These are phyloP conservation scores for Psittacula echo DNA, from an alignment of 2,797 vertebrate species.

Conservation along the genomic window DNA sequence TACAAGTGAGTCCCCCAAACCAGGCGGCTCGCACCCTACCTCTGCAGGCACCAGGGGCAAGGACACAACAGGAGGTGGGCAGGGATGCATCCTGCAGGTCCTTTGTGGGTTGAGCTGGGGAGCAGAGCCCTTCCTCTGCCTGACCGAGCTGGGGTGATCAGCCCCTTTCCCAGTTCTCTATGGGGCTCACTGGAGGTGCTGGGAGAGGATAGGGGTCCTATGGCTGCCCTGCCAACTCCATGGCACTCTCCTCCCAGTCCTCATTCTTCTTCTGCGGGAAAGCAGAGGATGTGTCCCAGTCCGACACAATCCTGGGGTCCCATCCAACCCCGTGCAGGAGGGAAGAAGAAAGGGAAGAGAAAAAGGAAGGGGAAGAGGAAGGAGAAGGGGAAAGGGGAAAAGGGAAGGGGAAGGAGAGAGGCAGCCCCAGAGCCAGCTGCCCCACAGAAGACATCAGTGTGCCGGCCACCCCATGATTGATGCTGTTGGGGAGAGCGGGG, in stretches of 20 bases:
- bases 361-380: background rate
- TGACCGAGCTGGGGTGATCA: fast-evolving
- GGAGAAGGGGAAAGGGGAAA: too few relatives aligned
- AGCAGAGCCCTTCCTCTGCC: background rate
- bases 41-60: fast-evolving
- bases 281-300: background rate
- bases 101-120: background rate
- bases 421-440: background rate
- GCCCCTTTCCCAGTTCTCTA: background rate
- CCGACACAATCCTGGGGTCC: background rate
- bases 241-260: background rate
- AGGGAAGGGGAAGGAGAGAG: background rate
- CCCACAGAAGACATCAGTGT: background rate
- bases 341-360: too few relatives aligned
- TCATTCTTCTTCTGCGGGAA: background rate
- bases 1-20: background rate
- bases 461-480: background rate
- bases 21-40: fast-evolving
- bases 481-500: background rate
- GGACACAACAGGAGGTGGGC: fast-evolving
- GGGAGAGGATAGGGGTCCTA: background rate
- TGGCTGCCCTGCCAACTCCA: fast-evolving
- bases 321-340: background rate
- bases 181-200: background rate
- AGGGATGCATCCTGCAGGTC: background rate